Evolutionary conservation across 2,113 vertebrate species (phyloP).

Genomic region (Xiphophorus couchianus): DNA sequence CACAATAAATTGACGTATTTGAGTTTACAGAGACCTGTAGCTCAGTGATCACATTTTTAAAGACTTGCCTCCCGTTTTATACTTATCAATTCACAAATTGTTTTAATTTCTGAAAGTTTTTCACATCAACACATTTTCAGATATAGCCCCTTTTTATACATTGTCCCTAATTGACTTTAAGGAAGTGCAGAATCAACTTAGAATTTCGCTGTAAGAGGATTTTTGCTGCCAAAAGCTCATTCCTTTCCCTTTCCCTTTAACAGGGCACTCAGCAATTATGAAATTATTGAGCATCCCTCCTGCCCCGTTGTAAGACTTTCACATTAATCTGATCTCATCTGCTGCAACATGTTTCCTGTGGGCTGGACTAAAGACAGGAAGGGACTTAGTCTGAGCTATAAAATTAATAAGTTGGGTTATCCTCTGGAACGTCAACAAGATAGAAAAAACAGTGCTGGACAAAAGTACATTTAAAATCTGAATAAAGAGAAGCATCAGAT

Average conservation of each 20-base stretch:
- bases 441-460: neutral
- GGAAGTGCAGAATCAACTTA: conserved; percentile 11
- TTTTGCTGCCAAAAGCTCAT: conserved; percentile 31
- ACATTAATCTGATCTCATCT: conserved; percentile 32
- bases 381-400: neutral
- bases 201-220: conserved; percentile 31
- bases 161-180: conserved; percentile 6
- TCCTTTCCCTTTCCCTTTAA: conserved; percentile 35
- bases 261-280: conserved; percentile 44
- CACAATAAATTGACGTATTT: neutral
- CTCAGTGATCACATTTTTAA: neutral
- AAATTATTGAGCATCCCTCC: conserved; percentile 36
- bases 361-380: neutral
- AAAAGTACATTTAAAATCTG: neutral
- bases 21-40: neutral
- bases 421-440: conserved; percentile 1
- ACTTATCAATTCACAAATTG: neutral
- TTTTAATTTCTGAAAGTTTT: neutral
- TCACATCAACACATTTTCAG: neutral
- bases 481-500: neutral
- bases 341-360: conserved; percentile 1
- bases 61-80: neutral
- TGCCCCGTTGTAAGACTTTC: conserved; percentile 20
- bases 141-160: neutral
- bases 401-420: neutral